Evolutionary conservation across 1,140 invertebrate species (phyloP), one percentile per base, ranked within the genome.

Genomic region (Spodoptera frugiperda): DNA sequence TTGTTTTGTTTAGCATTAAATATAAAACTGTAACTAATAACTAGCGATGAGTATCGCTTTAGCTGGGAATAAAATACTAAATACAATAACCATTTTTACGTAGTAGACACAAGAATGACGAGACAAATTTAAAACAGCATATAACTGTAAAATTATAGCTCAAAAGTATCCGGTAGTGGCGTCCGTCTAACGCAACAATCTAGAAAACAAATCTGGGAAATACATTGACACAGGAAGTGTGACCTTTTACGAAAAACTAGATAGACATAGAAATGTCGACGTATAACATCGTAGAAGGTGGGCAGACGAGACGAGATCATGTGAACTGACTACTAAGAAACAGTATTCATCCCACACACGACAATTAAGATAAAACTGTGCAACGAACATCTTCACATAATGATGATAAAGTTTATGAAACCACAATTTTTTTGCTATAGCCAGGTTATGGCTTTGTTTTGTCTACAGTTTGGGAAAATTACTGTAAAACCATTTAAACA

Each of bases 241-340:
- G 44, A 72, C 54, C 33, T 57, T 10, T 59, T 44, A 11, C 48
- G 17, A 19, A 51, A 75, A 75, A 75, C 39, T 75, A 75, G 57
- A 53, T 17, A 65, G 48, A 61, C 48, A 30, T 63, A 19, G 15
- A 39, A 39, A 39, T 39, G 33, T 39, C 6, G 5, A 30, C 21
- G 49, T 25, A 65, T 11, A 39, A 19, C 39, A 39, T 3, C 17
- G 49, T 49, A 3, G 82, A 82, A 79, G 80, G 84, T 82, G 70
- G 77, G 61, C 30, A 76, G 39, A 33, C 19, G 51, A 59, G 74
- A 71, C 51, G 49, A 83, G 85, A 87, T 88, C 82, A 82, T 65
- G 65, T 48, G 17, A 15, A 21, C 17, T 76, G 63, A 80, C 81
- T 89, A 86, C 85, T 80, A 49, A 82, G 87, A 89, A 89, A 25